These are phyloP conservation scores for Actinemys pallida DNA, from an alignment of 2,113 vertebrate species.

Conservation along the genomic window DNA sequence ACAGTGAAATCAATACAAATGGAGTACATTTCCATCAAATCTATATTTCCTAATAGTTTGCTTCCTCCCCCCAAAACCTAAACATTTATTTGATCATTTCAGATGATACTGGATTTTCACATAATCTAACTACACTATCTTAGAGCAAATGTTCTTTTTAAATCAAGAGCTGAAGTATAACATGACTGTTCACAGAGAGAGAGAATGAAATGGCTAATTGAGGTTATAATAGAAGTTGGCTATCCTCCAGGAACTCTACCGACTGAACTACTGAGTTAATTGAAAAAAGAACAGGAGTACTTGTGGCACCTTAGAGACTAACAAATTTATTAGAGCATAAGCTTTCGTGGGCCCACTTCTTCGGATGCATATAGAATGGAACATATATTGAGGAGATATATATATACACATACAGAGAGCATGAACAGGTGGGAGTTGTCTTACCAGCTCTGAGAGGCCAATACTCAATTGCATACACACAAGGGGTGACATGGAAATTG, in stretches of 20 bases:
- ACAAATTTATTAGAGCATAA: no score
- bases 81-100: neutral
- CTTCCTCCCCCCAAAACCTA: neutral
- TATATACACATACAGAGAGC: no score
- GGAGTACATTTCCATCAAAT: neutral
- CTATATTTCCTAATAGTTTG: neutral
- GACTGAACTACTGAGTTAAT: constrained; percentile 47
- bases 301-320: no score
- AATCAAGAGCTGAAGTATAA: neutral
- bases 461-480: no score
- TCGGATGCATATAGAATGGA: no score
- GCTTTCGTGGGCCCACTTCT: no score
- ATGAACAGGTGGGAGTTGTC: no score
- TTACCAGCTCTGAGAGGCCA: no score
- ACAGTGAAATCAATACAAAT: neutral
- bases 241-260: constrained; percentile 16
- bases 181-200: neutral
- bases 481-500: neutral
- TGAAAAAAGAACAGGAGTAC: neutral
- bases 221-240: constrained; percentile 31
- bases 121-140: neutral
- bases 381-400: no score
- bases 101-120: constrained; percentile 9
- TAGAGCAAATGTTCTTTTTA: neutral
- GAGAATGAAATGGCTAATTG: neutral